These are phyloP conservation scores for Ornithoptera alexandrae DNA, from an alignment of 2,888 invertebrate genomes.

Conservation along the genomic window DNA sequence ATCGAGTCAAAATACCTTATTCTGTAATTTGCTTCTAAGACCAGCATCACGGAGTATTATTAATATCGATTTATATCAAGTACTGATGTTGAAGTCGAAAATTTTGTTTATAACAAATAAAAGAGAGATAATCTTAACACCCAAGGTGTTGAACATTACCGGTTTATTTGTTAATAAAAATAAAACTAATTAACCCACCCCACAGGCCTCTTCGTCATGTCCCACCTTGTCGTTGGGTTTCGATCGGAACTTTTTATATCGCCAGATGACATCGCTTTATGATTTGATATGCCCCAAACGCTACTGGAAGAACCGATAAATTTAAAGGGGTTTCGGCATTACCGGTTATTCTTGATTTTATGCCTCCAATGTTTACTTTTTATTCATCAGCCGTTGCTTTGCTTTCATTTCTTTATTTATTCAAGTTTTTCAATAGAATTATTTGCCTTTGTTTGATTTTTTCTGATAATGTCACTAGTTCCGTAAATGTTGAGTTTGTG, in stretches of 20 bases:
- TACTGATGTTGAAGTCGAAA: no score
- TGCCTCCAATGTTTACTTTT: slow-evolving; percentile 12
- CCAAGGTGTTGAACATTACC: background rate
- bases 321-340: slow-evolving; percentile 12
- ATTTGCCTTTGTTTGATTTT: no score
- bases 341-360: slow-evolving; percentile 30
- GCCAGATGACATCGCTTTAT: slow-evolving; percentile 22
- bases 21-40: no score
- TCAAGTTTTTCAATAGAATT: background rate
- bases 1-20: no score
- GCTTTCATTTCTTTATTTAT: background rate
- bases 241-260: slow-evolving; percentile 20
- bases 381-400: slow-evolving; percentile 8
- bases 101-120: no score
- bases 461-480: no score
- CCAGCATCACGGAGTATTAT: no score
- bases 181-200: slow-evolving; percentile 13
- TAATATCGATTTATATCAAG: no score
- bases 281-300: slow-evolving; percentile 15
- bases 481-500: no score
- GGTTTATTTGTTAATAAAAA: slow-evolving; percentile 1
- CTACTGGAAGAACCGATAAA: slow-evolving; percentile 9
- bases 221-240: slow-evolving; percentile 18
- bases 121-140: no score
- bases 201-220: slow-evolving; percentile 7